Evolutionary conservation across 2,888 invertebrate species (phyloP), one percentile per base, ranked within the genome.

Genomic region (Masnerella sp.): DNA sequence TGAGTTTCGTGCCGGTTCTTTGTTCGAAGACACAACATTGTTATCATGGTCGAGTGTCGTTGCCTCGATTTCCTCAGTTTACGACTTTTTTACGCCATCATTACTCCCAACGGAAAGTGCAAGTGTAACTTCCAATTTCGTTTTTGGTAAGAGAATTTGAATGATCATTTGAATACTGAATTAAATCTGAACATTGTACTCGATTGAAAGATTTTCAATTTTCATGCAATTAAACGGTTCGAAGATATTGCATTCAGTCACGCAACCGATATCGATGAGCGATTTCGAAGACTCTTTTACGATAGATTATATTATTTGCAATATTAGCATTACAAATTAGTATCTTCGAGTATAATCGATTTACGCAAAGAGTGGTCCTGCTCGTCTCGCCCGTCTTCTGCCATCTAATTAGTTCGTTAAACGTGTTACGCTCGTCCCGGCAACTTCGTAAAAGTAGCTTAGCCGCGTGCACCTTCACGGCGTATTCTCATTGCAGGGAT

Each of bases 351-450:
- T 54, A 52, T 74, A 74, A 74, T 70, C 70, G 65, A 74, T 70
- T 70, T 69, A 74, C 51, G 56, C 54, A 58, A 58, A 59, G 54
- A 51, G 59, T 54, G 58, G 42, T 59, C 42, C 58, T 59, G 34
- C 65, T 59, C 61, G 42, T 54, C 64, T 67, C 28, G 32, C 65
- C 62, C 65, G 58, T 68, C 71, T 74, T 58, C 58, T 58, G 64
- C 20, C 56, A 30, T 73, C 77, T 81, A 81, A 81, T 82, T 79
- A 81, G 77, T 77, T 80, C 74, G 75, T 75, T 70, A 71, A 67
- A 51, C 54, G 75, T 64, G 72, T 73, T 65, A 78, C 54, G 68
- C 74, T 58, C 65, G 62, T 71, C 67, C 36, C 74, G 70, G 68
- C 71, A 72, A 69, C 47, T 74, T 73, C 25, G 69, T 80, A 79